These are phyloP conservation scores for Drosophila fungiperda DNA, from an alignment of 2,888 invertebrate species.

Conservation along the genomic window DNA sequence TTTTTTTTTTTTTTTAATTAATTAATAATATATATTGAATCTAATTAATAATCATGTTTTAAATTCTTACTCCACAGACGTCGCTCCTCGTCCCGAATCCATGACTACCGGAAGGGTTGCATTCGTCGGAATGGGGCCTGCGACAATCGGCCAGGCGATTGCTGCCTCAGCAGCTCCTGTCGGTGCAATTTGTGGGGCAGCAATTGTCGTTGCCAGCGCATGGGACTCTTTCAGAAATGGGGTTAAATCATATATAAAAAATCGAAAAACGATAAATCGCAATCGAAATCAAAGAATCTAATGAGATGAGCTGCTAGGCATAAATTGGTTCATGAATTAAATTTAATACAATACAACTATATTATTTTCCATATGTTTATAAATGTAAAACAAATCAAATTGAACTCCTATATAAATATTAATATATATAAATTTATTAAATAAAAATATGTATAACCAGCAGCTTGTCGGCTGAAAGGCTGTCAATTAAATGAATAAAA, in stretches of 20 bases:
- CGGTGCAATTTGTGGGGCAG: conserved; percentile 40
- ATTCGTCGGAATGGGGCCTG: conserved; percentile 5
- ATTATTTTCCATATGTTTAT: not conserved
- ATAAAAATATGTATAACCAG: not conserved
- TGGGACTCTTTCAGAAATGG: conserved; percentile 26
- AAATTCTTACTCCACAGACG: not conserved
- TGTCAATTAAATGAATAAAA: not conserved
- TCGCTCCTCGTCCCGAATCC: not conserved
- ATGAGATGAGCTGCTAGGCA: not conserved
- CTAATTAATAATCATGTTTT: not conserved
- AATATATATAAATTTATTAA: not conserved
- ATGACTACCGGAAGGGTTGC: conserved; percentile 2
- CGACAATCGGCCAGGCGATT: conserved; percentile 7
- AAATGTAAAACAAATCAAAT: not conserved
- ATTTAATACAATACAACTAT: not conserved
- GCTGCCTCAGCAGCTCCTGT: conserved; percentile 9
- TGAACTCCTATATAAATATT: not conserved
- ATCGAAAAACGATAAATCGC: not conserved
- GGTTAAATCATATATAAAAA: not conserved
- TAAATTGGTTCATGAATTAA: not conserved
- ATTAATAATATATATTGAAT: not conserved
- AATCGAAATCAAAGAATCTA: not conserved
- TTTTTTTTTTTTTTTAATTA: not conserved
- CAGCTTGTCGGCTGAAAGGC: not conserved
- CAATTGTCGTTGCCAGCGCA: conserved; percentile 33